phyloP scores from a whole-genome alignment of 2,113 vertebrate genomes.

The Nerophis lumbriciformis region DNA sequence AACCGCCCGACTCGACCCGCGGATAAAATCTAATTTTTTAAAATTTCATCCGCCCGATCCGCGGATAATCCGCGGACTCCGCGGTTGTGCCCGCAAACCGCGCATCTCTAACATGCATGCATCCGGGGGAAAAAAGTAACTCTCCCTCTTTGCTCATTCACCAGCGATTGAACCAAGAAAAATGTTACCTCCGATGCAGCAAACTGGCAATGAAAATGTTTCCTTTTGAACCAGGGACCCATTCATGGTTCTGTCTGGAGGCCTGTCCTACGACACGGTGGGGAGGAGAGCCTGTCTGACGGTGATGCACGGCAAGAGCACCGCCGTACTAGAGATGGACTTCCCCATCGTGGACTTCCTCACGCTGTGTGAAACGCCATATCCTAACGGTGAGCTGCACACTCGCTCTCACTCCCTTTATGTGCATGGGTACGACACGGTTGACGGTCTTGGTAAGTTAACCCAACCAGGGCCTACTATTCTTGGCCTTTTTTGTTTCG shows the following conservation, averaged over 20 bases:
- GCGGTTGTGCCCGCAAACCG: too few relatives aligned
- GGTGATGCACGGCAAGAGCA: slow-evolving; percentile 98
- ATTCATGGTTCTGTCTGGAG: slow-evolving; percentile 94
- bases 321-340: slow-evolving; percentile 97
- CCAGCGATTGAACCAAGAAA: neutral
- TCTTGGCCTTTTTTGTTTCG: too few relatives aligned
- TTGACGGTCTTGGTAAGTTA: too few relatives aligned
- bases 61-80: too few relatives aligned
- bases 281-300: slow-evolving; percentile 95
- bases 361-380: slow-evolving; percentile 95
- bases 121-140: neutral
- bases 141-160: slow-evolving; percentile 16
- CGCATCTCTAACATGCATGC: too few relatives aligned
- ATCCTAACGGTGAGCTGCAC: slow-evolving; percentile 84
- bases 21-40: too few relatives aligned
- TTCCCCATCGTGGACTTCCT: slow-evolving; percentile 96
- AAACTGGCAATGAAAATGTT: slow-evolving; percentile 9
- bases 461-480: too few relatives aligned
- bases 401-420: neutral
- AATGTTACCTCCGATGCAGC: slow-evolving; percentile 2
- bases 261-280: slow-evolving; percentile 93
- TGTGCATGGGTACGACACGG: too few relatives aligned
- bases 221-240: slow-evolving; percentile 61
- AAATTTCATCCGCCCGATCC: too few relatives aligned
- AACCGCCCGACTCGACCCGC: too few relatives aligned